Evolutionary conservation across 2,797 vertebrate species (phyloP), one percentile per base, ranked within the genome.

Genomic region (Emydoidea blandingii): DNA sequence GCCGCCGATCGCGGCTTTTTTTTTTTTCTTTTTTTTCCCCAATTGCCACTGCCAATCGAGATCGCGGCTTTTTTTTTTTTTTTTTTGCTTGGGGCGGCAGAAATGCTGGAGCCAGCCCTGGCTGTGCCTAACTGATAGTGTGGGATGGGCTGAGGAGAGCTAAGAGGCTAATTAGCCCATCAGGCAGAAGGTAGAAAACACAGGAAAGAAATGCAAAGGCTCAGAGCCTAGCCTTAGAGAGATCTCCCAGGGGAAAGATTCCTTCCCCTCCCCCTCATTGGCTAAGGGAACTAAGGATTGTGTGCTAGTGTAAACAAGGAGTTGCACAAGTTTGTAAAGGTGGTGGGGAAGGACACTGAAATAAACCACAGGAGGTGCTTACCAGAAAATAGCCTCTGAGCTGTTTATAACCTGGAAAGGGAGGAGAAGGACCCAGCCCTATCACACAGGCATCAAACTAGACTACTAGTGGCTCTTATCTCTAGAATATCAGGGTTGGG

Each of bases 391-490:
- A n/a, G 65, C n/a, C n/a, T 68, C 3, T n/a, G 4, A 68, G 18
- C n/a, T 68, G 65, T 37, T 72, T 41, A 5, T 72, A 72, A 25
- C n/a, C 12, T 72, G 8, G 12, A 37, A 68, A 25, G 68, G 25
- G 21, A 25, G 21, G n/a, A 12, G 37, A 37, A 41, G 37, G 19
- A 72, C n/a, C 11, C 68, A 89, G 74, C 93, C 82, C 52, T 92
- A 57, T 18, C 5, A 82, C 52, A 74, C 18, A 83, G 56, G 52
- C 27, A 81, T 93, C 92, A 96, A 90, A 94, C 84, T 88, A 81
- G 54, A 52, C 44, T 78, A 27, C n/a, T 27, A 72, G 79, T 88
- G 56, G 76, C 41, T 95, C 25, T 88, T 79, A 41, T 86, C 12
- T 31, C 44, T 44, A 44, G 44, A 44, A 44, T 44, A 8, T 44